A percentile compares a stretch with the other conserved stretches of the same genome.
Conservation (phyloP, 1,140 invertebrate species). For the Schmidtea mediterranea region DNA sequence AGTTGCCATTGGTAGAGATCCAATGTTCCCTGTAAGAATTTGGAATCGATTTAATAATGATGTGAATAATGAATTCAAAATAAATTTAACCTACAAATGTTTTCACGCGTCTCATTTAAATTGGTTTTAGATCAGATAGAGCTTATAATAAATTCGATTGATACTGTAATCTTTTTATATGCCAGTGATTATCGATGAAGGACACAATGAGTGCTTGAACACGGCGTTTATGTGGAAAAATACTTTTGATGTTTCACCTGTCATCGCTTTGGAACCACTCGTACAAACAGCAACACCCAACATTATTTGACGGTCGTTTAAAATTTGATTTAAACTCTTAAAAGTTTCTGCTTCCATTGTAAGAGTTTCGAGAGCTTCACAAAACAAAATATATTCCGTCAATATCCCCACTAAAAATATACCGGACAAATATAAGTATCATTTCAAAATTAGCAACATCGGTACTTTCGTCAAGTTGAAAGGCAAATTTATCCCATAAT, state of each 20-base stretch:
- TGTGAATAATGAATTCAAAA: too few relatives aligned
- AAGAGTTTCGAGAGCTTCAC: conserved; percentile 9
- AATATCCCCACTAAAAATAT: conserved; percentile 8
- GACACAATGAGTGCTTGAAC: conserved; percentile 6
- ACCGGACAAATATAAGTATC: conserved; percentile 8
- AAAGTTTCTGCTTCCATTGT: conserved; percentile 8
- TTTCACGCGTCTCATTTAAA: too few relatives aligned
- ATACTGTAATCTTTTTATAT: conserved; percentile 3
- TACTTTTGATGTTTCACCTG: neutral
- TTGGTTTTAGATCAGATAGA: too few relatives aligned
- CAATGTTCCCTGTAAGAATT: too few relatives aligned
- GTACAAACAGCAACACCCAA: conserved; percentile 3
- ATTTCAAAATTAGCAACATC: conserved; percentile 7
- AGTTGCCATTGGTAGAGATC: too few relatives aligned
- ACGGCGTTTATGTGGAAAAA: neutral
- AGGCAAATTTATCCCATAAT: conserved; percentile 1
- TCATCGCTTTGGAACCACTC: conserved; percentile 3
- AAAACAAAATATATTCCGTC: conserved; percentile 11
- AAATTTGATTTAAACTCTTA: conserved; percentile 6
- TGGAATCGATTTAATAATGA: too few relatives aligned
- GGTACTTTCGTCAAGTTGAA: conserved; percentile 10
- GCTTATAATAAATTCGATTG: neutral
- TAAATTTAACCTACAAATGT: too few relatives aligned
- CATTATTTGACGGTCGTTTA: neutral
- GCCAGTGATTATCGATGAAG: conserved; percentile 8